Base-by-base conservation (phyloP, 2,888 invertebrate genomes). In the Epirrhoe tristata region DNA sequence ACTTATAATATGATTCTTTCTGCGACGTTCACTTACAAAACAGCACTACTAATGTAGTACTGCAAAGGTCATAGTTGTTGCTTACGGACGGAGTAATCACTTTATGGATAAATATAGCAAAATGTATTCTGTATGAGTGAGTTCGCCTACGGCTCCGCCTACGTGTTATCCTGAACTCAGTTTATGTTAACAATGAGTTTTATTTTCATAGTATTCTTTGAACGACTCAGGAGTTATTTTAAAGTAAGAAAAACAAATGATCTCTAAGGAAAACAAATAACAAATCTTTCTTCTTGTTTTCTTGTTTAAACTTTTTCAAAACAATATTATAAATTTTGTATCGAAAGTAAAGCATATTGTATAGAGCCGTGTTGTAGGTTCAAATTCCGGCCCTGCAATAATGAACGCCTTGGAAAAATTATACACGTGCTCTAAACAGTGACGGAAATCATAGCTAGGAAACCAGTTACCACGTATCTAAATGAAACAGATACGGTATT, bases 91-190 rank as follows among this genome's bases (percentile, higher is more conserved):
- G 43, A 43, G 12, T 16, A 5, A 14, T 46, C n/a, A 46, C 14
- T 14, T 48, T 48, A 48, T 16, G 53, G 14, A 32, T 53, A 53
- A 53, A 53, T 53, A 16, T 48, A 53, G n/a, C 14, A 53, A 14
- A 53, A 32, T 53, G 32, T 57, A 57, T 48, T 46, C 46, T 46
- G 31, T 31, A 32, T 39, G 10, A n/a, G 36, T 46, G 10, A n/a
- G 50, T 46, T 17, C 46, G 58, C 63, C 46, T 53, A 58, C 57
- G 43, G 43, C 52, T 57, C 43, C 34, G 43, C 63, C 57, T 46
- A 63, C 63, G 63, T 48, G 14, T 32, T 4, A 51, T 36, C 10
- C 36, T 46, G 7, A 46, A 32, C 43, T 4, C 7, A 58, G 48
- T 50, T 50, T 32, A 12, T 16, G 43, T 52, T 14, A 52, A 39